phyloP scores from a whole-genome alignment of 2,113 vertebrate species.

The Tor tambroides region DNA sequence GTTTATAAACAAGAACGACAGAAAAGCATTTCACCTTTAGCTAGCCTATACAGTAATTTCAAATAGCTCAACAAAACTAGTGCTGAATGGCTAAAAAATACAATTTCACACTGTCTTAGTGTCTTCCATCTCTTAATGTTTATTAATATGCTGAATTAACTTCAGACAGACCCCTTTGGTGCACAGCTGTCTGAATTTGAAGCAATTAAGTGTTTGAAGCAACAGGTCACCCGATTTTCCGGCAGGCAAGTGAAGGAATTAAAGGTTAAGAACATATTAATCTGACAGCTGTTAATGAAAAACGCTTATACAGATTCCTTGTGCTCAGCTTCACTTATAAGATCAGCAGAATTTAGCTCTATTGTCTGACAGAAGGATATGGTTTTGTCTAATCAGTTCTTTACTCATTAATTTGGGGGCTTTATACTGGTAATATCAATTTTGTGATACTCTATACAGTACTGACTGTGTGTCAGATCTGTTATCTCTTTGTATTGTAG shows the following conservation, averaged over 20 bases:
- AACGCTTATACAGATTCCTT: neutral
- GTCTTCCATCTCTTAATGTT: neutral
- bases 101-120: neutral
- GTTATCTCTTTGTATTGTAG: neutral
- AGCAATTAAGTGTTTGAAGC: conserved; percentile 1
- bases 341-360: neutral
- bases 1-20: neutral
- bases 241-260: conserved; percentile 1
- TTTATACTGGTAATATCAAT: neutral
- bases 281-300: conserved; percentile 7
- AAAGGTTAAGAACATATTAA: conserved; percentile 10
- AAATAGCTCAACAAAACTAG: too few relatives aligned
- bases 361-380: neutral
- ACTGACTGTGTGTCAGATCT: neutral
- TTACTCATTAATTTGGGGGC: neutral
- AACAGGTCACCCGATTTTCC: neutral
- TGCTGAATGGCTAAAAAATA: neutral
- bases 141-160: neutral
- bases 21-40: neutral
- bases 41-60: too few relatives aligned
- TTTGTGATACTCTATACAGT: neutral
- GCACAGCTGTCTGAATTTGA: conserved; percentile 7
- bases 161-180: neutral
- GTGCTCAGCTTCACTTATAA: neutral
- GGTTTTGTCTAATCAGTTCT: neutral